Percentiles rank a stretch among this genome's conserved stretches.
These are phyloP conservation scores for Xenops minutus DNA, from an alignment of 2,797 vertebrate species.

Conservation along the genomic window DNA sequence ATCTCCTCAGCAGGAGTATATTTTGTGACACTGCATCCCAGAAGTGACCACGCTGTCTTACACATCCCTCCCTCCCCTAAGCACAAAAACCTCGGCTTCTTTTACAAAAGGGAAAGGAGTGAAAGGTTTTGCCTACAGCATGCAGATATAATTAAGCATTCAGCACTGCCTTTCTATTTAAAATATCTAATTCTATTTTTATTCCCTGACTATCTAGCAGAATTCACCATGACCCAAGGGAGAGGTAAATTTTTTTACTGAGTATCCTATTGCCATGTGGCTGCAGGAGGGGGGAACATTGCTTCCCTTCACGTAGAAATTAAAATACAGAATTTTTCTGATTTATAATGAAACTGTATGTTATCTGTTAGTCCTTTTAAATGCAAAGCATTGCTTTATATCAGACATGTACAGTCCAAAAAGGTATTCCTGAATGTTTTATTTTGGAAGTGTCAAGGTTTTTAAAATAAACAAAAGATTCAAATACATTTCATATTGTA, in stretches of 20 bases:
- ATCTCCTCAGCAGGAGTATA: not conserved
- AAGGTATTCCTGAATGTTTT: constrained; percentile 23
- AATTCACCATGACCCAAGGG: not conserved
- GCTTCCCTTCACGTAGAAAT: not conserved
- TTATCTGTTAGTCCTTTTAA: not conserved
- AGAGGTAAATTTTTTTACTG: not conserved
- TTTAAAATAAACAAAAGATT: constrained; percentile 33
- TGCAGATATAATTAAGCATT: not conserved
- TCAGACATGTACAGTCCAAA: constrained; percentile 2
- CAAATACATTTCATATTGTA: constrained; percentile 19
- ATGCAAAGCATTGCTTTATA: not conserved
- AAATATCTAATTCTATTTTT: constrained; percentile 29
- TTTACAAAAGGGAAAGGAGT: not conserved
- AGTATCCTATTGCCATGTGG: not conserved
- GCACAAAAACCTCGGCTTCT: not conserved
- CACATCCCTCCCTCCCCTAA: not conserved
- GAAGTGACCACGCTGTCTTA: not conserved
- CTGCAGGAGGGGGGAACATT: rapidly evolving
- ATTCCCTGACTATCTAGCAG: not conserved
- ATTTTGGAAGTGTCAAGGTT: constrained; percentile 9
- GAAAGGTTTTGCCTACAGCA: not conserved
- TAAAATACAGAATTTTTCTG: not conserved
- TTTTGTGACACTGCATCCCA: not conserved
- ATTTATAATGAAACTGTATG: not conserved
- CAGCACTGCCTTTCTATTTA: not conserved